Conservation (phyloP, 1,140 invertebrate species). For the Drosophila sulfurigaster region DNA sequence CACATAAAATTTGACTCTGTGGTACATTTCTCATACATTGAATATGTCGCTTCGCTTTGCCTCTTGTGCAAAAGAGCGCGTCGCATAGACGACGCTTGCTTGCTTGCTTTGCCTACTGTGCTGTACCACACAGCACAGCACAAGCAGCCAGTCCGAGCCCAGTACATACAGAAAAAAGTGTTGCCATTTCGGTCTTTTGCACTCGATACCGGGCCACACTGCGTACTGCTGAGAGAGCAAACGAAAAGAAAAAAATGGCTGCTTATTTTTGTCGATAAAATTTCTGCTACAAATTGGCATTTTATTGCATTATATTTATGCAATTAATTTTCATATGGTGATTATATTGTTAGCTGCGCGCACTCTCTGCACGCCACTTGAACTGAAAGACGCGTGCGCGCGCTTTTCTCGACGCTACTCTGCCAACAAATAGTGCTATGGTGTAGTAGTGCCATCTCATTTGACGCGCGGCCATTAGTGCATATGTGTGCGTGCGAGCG, state of each 20-base stretch:
- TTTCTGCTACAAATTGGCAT: constrained; percentile 26
- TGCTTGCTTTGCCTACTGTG: constrained; percentile 15
- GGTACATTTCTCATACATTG: constrained; percentile 46
- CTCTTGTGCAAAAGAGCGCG: constrained; percentile 48
- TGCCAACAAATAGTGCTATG: background rate
- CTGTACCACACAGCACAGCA: constrained; percentile 38
- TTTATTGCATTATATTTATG: constrained; percentile 25
- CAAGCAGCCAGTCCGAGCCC: constrained; percentile 14
- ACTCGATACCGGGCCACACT: constrained; percentile 37
- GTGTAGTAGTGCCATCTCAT: constrained; percentile 59
- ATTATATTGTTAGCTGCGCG: constrained; percentile 51
- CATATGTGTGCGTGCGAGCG: constrained; percentile 7
- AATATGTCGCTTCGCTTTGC: constrained; percentile 35
- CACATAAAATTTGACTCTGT: constrained; percentile 24
- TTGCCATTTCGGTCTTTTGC: constrained; percentile 73
- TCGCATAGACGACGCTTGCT: constrained; percentile 41
- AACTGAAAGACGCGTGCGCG: constrained; percentile 64
- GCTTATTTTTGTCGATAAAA: constrained; percentile 22
- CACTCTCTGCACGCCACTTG: constrained; percentile 30
- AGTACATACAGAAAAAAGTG: constrained; percentile 76
- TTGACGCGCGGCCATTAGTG: constrained; percentile 47
- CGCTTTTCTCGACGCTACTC: constrained; percentile 40
- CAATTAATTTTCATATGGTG: constrained; percentile 32
- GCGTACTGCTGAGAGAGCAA: constrained; percentile 26
- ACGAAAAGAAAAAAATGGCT: constrained; percentile 47